A percentile compares a stretch with the other conserved stretches of the same genome.
phyloP scores from a whole-genome alignment of 2,888 invertebrate species.

The Heterodera filipjevi region DNA sequence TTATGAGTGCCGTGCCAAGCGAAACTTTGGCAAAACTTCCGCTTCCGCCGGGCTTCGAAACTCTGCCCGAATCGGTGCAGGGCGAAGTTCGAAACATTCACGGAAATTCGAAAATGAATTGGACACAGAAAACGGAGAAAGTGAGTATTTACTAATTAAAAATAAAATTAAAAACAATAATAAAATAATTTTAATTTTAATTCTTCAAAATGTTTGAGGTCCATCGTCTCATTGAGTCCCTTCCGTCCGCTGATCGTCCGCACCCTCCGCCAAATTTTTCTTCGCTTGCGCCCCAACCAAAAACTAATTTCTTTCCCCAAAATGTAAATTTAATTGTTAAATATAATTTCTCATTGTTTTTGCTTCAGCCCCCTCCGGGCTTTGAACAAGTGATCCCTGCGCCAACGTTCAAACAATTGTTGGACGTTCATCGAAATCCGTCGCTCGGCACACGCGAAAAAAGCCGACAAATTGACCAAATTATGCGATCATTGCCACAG shows the following conservation, averaged over 20 bases:
- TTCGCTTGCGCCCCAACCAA: background rate
- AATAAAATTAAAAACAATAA: background rate
- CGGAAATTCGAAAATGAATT: conserved; percentile 32
- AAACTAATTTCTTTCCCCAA: conserved; percentile 23
- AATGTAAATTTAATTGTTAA: conserved; percentile 22
- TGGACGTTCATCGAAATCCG: conserved; percentile 38
- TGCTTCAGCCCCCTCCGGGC: conserved; percentile 39
- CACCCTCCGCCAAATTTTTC: conserved; percentile 28
- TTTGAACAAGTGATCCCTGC: conserved; percentile 41
- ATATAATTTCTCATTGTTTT: background rate
- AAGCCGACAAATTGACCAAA: conserved; percentile 40
- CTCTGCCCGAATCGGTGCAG: conserved; percentile 29
- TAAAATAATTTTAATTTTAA: background rate
- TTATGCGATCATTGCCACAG: conserved; percentile 42
- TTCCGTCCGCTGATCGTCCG: conserved; percentile 32
- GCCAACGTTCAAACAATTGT: conserved; percentile 32
- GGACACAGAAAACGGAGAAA: conserved; percentile 28
- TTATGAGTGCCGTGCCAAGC: conserved; percentile 32
- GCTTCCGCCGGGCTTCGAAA: conserved; percentile 43
- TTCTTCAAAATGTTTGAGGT: conserved; percentile 8
- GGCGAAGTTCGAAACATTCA: conserved; percentile 28
- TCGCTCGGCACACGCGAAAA: conserved; percentile 34
- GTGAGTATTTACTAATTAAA: background rate
- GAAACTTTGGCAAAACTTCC: conserved; percentile 38
- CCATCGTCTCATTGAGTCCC: conserved; percentile 32